Conservation (phyloP, 2,113 vertebrate species). For the Chaetorhynchus papuensis region DNA sequence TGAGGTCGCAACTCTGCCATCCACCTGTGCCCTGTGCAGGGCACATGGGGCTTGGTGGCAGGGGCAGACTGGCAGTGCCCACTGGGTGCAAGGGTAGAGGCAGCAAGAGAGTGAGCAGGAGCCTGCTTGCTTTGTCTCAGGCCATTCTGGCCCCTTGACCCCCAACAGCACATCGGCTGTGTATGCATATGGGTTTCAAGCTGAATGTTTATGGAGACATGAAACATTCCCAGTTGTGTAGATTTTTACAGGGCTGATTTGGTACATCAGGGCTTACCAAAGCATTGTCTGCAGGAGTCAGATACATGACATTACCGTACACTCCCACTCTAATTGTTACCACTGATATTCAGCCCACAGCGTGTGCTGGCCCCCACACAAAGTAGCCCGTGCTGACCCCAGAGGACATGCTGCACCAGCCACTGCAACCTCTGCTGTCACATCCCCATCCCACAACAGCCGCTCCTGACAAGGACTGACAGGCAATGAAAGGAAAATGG, state of each 20-base stretch:
- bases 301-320: not conserved
- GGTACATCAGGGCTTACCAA: not conserved
- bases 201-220: not conserved
- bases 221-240: not conserved
- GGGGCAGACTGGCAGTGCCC: not conserved
- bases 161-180: not conserved
- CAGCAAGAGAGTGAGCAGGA: not conserved
- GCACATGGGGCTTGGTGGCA: not conserved
- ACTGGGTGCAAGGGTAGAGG: not conserved
- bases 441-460: not conserved
- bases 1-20: not conserved
- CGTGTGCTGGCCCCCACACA: fast-evolving
- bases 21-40: not conserved
- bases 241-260: constrained; percentile 8
- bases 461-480: not conserved
- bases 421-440: not conserved
- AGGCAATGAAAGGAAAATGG: not conserved
- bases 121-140: not conserved
- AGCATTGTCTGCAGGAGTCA: not conserved
- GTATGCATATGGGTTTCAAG: not conserved
- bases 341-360: not conserved
- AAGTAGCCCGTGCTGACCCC: not conserved
- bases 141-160: not conserved
- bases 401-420: not conserved
- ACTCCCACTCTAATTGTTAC: not conserved